Percentiles rank a stretch among this genome's conserved stretches.
These are phyloP conservation scores for Tenthredo mesomela DNA, from an alignment of 2,888 invertebrate genomes.

Conservation along the genomic window DNA sequence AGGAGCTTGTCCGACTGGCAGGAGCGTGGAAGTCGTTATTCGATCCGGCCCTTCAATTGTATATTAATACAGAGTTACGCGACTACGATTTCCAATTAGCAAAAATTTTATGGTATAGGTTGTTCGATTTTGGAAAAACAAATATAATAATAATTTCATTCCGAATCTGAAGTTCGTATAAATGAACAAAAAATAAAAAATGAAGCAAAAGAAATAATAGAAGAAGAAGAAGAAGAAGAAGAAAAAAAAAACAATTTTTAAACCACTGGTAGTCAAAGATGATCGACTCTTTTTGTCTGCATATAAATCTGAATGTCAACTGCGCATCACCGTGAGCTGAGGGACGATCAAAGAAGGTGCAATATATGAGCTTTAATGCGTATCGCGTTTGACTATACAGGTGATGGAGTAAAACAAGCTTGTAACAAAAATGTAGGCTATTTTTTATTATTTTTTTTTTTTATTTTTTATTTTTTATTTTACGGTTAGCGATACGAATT, in stretches of 20 bases:
- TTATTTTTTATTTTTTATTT: background rate
- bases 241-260: too few relatives aligned
- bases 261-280: background rate
- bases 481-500: background rate
- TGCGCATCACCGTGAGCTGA: background rate
- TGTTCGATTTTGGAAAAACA: background rate
- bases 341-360: background rate
- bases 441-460: background rate
- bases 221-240: too few relatives aligned
- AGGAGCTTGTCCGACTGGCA: too few relatives aligned
- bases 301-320: background rate
- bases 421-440: background rate
- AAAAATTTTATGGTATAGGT: background rate
- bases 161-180: background rate
- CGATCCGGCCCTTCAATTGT: too few relatives aligned
- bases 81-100: conserved; percentile 26
- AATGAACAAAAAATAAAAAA: background rate
- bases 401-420: background rate
- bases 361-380: background rate
- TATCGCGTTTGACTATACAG: background rate
- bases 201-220: too few relatives aligned
- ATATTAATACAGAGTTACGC: conserved; percentile 8
- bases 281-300: background rate
- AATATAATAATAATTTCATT: background rate
- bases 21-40: too few relatives aligned